Conservation (phyloP, 2,113 vertebrate species). For the Genyomyrus donnyi region DNA sequence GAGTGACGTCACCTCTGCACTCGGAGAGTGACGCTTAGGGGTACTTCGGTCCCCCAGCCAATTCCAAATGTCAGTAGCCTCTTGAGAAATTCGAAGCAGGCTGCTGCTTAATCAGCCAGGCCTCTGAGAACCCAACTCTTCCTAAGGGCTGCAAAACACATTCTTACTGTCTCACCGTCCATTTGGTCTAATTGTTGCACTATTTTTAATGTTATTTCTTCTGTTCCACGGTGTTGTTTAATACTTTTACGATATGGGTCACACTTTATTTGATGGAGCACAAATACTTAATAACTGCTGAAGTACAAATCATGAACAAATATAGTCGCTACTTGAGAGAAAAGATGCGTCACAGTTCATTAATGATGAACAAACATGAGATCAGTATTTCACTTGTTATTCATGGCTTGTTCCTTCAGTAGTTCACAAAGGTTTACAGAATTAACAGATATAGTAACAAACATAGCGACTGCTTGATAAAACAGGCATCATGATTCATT, state of each 20-base stretch:
- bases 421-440: background rate
- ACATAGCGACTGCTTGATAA: background rate
- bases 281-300: background rate
- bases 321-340: background rate
- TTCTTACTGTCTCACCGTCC: background rate
- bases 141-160: background rate
- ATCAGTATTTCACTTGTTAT: background rate
- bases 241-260: background rate
- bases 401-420: background rate
- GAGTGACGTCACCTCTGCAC: constrained; percentile 35
- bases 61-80: background rate
- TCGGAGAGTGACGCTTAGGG: background rate
- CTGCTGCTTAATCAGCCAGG: background rate
- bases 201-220: background rate
- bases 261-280: background rate
- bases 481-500: background rate
- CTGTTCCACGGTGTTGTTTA: background rate
- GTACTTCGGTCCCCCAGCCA: background rate
- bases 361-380: background rate
- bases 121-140: background rate
- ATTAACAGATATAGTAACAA: background rate
- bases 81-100: background rate
- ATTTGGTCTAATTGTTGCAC: background rate
- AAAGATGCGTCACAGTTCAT: background rate
- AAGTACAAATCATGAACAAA: background rate